Conservation (phyloP, 1,140 invertebrate species). For the Panonychus citri region DNA sequence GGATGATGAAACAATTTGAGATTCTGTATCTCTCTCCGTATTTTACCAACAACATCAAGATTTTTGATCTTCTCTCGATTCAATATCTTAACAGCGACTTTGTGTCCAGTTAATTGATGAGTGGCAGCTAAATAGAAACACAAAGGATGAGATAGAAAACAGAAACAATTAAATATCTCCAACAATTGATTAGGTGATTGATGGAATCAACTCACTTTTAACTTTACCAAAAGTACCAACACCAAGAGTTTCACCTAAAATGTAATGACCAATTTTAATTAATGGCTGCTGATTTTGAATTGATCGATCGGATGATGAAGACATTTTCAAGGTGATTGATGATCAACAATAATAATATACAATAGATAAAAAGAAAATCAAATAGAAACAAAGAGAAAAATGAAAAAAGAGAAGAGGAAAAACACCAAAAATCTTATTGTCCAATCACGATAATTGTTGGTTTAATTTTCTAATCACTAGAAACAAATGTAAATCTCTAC, state of each 20-base stretch:
- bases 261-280: slow-evolving; percentile 80
- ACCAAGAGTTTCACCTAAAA: slow-evolving; percentile 63
- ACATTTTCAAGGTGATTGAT: too few relatives aligned
- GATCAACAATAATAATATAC: too few relatives aligned
- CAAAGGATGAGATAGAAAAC: not conserved
- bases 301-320: too few relatives aligned
- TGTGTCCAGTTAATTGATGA: slow-evolving; percentile 88
- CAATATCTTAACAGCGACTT: slow-evolving; percentile 95
- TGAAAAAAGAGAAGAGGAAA: too few relatives aligned
- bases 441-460: too few relatives aligned
- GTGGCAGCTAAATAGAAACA: slow-evolving; percentile 48
- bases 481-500: too few relatives aligned
- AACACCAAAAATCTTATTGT: too few relatives aligned
- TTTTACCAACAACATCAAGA: slow-evolving; percentile 96
- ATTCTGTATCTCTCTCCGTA: slow-evolving; percentile 94
- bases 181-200: too few relatives aligned
- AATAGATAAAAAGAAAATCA: too few relatives aligned
- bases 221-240: slow-evolving; percentile 87
- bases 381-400: too few relatives aligned
- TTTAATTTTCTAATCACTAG: too few relatives aligned
- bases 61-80: slow-evolving; percentile 98
- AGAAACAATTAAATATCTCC: too few relatives aligned
- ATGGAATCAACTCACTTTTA: slow-evolving; percentile 41
- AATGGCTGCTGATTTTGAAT: slow-evolving; percentile 29
- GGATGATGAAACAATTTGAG: slow-evolving; percentile 95